phyloP scores from a whole-genome alignment of 35 echinoderm and acorn worm species.

The Chiridota heheva region DNA sequence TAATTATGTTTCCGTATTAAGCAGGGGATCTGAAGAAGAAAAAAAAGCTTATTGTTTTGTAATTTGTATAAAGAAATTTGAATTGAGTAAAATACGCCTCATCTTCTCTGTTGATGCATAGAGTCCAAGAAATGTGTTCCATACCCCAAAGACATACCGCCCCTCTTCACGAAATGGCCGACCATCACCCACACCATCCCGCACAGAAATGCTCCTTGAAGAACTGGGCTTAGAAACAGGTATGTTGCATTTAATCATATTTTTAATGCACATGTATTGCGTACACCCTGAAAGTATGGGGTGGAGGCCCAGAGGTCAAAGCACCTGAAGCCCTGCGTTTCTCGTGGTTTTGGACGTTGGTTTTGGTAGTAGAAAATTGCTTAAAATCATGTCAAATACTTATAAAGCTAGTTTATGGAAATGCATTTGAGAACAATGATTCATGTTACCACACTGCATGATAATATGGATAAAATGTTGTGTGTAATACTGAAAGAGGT shows the following conservation, averaged over 20 bases:
- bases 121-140: constrained; percentile 57
- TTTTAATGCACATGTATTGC: background rate
- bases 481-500: too few species aligned
- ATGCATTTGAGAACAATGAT: background rate
- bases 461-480: too few species aligned
- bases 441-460: too few species aligned
- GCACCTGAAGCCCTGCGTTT: background rate
- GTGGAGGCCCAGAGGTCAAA: background rate
- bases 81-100: too few species aligned
- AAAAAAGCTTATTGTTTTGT: too few species aligned
- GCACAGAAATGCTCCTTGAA: constrained; percentile 59
- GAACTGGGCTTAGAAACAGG: constrained; percentile 69
- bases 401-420: background rate
- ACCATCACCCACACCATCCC: constrained; percentile 67
- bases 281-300: background rate
- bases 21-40: too few species aligned
- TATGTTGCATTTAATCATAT: constrained; percentile 15
- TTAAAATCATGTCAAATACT: background rate
- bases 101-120: too few species aligned
- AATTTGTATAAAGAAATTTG: too few species aligned
- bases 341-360: background rate
- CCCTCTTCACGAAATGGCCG: constrained; percentile 8
- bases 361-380: background rate
- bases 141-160: constrained; percentile 78
- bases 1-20: too few species aligned